These are phyloP conservation scores for Craseonycteris thonglongyai DNA, from an alignment of 2,113 vertebrate genomes.

Conservation along the genomic window DNA sequence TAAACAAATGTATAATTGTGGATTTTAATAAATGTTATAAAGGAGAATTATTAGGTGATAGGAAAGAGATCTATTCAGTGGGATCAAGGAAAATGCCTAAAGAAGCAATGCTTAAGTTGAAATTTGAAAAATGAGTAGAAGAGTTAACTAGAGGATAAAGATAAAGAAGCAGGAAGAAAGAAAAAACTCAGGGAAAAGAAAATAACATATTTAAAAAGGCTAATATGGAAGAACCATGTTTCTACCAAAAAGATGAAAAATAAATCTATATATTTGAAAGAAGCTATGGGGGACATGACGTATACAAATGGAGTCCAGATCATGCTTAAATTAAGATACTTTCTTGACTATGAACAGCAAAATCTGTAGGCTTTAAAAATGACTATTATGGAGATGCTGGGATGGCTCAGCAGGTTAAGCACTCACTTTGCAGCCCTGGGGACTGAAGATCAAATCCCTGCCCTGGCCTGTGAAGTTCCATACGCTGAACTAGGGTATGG, in stretches of 20 bases:
- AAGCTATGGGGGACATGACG: fast-evolving
- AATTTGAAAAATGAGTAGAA: not conserved
- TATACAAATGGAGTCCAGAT: not conserved
- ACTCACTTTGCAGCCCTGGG: no score
- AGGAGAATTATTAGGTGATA: not conserved
- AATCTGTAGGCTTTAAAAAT: not conserved
- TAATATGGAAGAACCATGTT: not conserved
- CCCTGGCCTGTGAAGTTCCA: no score
- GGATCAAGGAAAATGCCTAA: not conserved
- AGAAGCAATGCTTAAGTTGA: not conserved
- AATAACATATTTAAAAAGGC: not conserved
- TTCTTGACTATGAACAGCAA: not conserved
- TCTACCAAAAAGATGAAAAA: not conserved
- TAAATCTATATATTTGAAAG: not conserved
- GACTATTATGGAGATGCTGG: no score
- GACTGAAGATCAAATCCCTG: no score
- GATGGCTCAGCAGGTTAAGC: no score
- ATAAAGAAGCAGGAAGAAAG: not conserved
- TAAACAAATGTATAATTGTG: not conserved
- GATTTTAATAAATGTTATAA: not conserved
- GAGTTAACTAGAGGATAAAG: not conserved
- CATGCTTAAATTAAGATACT: not conserved
- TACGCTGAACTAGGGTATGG: no score
- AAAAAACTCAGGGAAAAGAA: not conserved
- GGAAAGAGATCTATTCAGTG: not conserved